Evolutionary conservation across 2,113 vertebrate genomes (phyloP).

Genomic region (Pampusana beccarii): DNA sequence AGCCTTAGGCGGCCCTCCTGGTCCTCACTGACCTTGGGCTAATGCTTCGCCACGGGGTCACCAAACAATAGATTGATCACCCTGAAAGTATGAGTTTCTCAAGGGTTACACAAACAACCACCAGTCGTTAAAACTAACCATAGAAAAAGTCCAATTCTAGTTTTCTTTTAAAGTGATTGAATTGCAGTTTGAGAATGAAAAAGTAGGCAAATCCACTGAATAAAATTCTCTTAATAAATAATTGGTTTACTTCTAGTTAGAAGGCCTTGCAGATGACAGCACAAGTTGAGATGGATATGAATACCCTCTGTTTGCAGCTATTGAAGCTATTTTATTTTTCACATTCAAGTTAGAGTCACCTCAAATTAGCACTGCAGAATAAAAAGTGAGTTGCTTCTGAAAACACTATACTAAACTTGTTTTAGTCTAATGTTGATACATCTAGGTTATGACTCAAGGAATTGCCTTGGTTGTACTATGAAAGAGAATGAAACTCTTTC

Average conservation of each 20-base stretch:
- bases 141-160: background rate
- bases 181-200: background rate
- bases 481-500: background rate
- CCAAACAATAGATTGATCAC: constrained; percentile 41
- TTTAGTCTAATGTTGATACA: background rate
- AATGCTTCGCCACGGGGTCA: background rate
- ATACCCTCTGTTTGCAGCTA: background rate
- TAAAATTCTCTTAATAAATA: background rate
- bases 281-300: background rate
- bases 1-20: background rate
- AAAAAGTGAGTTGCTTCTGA: background rate
- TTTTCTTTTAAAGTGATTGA: background rate
- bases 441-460: background rate
- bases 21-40: constrained; percentile 40
- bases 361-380: background rate
- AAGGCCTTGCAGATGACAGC: background rate
- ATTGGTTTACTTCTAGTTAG: background rate
- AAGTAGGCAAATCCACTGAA: background rate
- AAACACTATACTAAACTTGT: background rate
- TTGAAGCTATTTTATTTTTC: background rate
- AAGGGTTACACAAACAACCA: constrained; percentile 57
- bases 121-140: background rate
- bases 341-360: background rate
- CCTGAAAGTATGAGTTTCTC: background rate
- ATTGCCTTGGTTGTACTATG: background rate